Conservation (phyloP, 2,888 invertebrate genomes). For the Punctoribates punctum region DNA sequence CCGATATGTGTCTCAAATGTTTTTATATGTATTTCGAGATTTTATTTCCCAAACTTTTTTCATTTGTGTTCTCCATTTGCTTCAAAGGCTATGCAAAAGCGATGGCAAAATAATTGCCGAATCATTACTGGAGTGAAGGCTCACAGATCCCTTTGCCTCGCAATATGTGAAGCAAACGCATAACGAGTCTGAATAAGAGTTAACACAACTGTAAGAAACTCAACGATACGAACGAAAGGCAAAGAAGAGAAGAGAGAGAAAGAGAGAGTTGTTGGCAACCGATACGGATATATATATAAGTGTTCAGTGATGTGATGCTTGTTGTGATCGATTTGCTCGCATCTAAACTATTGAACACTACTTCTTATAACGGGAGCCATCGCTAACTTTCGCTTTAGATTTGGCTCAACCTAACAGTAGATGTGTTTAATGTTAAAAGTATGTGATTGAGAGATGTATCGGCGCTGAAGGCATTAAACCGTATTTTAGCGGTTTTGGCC, state of each 20-base stretch:
- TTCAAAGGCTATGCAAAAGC: conserved; percentile 7
- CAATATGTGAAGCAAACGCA: neutral
- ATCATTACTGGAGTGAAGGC: neutral
- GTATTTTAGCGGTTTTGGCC: conserved; percentile 27
- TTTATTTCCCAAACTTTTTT: neutral
- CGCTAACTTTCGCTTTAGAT: neutral
- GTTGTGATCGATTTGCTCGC: conserved; percentile 25
- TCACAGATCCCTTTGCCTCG: neutral
- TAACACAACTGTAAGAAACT: conserved; percentile 11
- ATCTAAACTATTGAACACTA: conserved; percentile 5
- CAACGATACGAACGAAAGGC: neutral
- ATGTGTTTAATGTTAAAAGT: conserved; percentile 21
- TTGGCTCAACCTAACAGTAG: neutral
- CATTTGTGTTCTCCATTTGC: neutral
- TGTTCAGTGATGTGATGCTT: conserved; percentile 3
- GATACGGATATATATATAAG: neutral
- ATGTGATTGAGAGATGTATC: conserved; percentile 14
- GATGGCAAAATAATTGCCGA: conserved; percentile 18
- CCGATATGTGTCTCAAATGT: neutral
- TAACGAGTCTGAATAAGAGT: neutral
- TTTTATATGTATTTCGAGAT: neutral
- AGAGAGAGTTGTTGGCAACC: conserved; percentile 9
- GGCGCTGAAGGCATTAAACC: conserved; percentile 25
- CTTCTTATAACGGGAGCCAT: neutral
- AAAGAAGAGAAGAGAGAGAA: neutral